phyloP scores from a whole-genome alignment of 2,113 vertebrate genomes.

The Hydropotes inermis region DNA sequence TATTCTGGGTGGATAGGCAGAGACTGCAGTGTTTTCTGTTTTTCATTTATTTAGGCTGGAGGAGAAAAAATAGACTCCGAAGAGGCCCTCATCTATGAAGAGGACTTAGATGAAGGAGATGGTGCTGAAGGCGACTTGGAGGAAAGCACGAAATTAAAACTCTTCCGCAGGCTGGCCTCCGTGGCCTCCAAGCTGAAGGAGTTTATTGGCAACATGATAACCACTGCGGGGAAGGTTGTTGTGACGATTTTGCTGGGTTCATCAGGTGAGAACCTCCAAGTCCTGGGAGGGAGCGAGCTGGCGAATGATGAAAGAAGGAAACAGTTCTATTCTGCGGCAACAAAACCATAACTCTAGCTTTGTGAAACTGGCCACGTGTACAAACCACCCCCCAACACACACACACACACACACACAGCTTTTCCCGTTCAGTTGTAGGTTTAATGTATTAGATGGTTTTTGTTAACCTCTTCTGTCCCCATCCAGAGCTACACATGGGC shows the following conservation, averaged over 20 bases:
- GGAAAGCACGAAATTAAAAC: slow-evolving; percentile 91
- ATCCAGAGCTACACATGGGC: not conserved
- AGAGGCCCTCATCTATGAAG: slow-evolving; percentile 91
- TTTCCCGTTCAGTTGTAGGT: not conserved
- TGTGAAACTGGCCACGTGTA: not conserved
- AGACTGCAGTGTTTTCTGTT: not conserved
- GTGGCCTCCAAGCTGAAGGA: slow-evolving; percentile 93
- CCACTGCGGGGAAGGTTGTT: slow-evolving; percentile 96
- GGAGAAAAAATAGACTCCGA: slow-evolving; percentile 89
- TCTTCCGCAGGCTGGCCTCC: slow-evolving; percentile 88
- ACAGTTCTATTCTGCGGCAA: not conserved
- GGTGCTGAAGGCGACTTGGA: slow-evolving; percentile 87
- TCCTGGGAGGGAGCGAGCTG: not conserved
- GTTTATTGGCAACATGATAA: slow-evolving; percentile 96
- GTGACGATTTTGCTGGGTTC: slow-evolving; percentile 94
- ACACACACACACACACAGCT: not conserved
- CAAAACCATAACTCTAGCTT: not conserved
- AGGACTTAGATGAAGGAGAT: slow-evolving; percentile 89
- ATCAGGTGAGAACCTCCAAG: slow-evolving; percentile 86
- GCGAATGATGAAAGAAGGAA: slow-evolving; percentile 39
- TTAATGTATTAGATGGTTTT: not conserved
- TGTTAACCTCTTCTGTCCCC: not conserved
- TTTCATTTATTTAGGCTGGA: slow-evolving; percentile 78
- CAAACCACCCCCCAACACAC: not conserved
- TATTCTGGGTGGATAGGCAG: not conserved